These are phyloP conservation scores for Cataglyphis cursor DNA, from an alignment of 2,888 invertebrate species.

Conservation along the genomic window DNA sequence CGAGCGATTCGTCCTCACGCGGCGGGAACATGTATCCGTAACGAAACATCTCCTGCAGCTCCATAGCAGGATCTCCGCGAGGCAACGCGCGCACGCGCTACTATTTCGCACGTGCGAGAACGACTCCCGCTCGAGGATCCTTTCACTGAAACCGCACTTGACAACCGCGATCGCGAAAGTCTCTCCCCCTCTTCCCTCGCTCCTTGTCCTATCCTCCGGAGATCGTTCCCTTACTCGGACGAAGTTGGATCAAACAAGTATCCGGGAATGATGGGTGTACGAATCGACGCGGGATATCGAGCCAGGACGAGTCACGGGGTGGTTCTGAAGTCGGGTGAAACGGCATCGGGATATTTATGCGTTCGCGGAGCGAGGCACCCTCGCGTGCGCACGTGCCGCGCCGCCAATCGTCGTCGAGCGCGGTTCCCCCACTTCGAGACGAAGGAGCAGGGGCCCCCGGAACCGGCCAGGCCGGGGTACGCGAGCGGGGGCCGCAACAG, in stretches of 20 bases:
- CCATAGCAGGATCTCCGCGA: conserved; percentile 74
- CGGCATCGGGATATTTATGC: conserved; percentile 83
- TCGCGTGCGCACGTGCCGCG: conserved; percentile 85
- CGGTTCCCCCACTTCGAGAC: conserved; percentile 74
- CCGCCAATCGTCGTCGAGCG: conserved; percentile 78
- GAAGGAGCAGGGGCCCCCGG: conserved; percentile 30
- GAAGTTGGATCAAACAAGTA: not conserved
- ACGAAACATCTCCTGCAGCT: conserved; percentile 85
- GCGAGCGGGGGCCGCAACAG: conserved; percentile 82
- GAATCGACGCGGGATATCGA: conserved; percentile 46
- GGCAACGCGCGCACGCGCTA: conserved; percentile 28
- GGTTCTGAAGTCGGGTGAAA: conserved; percentile 80
- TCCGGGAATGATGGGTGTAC: not conserved
- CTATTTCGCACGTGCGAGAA: not conserved
- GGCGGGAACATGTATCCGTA: conserved; percentile 85
- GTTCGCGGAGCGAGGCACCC: conserved; percentile 83
- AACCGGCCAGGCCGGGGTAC: conserved; percentile 62
- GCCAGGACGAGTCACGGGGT: conserved; percentile 75
- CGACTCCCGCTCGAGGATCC: not conserved
- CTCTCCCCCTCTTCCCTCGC: not conserved
- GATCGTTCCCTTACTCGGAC: not conserved
- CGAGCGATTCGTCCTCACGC: conserved; percentile 80
- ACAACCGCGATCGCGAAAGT: conserved; percentile 25
- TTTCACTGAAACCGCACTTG: conserved; percentile 65
- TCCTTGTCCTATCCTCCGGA: not conserved